These are phyloP conservation scores for Melanchra persicariae DNA, from an alignment of 2,888 invertebrate genomes.

Conservation along the genomic window DNA sequence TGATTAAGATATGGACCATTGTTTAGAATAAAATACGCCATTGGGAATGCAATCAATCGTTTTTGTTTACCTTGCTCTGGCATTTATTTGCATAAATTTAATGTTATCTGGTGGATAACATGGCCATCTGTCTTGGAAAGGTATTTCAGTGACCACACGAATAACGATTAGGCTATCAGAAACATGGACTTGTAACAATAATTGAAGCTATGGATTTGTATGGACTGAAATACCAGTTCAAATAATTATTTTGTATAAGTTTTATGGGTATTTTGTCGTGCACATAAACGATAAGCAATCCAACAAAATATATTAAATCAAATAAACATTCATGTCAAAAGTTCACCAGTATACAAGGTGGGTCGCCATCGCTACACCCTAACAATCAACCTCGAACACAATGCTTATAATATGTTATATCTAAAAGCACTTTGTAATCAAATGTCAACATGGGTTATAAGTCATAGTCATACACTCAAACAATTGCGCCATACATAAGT, in stretches of 20 bases:
- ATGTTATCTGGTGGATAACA: slow-evolving; percentile 51
- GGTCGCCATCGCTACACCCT: not conserved
- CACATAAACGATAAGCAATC: not conserved
- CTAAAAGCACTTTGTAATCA: slow-evolving; percentile 39
- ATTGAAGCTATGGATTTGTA: not conserved
- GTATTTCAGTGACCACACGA: slow-evolving; percentile 49
- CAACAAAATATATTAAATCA: slow-evolving; percentile 17
- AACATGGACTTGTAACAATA: not conserved
- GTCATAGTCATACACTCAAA: slow-evolving; percentile 47
- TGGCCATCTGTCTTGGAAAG: slow-evolving; percentile 46
- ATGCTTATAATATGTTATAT: slow-evolving; percentile 29
- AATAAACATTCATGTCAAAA: slow-evolving; percentile 22
- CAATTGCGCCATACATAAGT: slow-evolving; percentile 53
- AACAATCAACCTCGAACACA: slow-evolving; percentile 41
- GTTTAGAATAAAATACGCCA: slow-evolving; percentile 64
- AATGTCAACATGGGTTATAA: slow-evolving; percentile 61
- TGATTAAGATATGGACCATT: slow-evolving; percentile 67
- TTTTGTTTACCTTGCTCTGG: slow-evolving; percentile 60
- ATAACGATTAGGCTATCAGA: not conserved
- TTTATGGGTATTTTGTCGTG: not conserved
- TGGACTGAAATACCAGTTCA: not conserved
- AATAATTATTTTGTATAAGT: too few relatives aligned
- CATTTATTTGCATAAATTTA: slow-evolving; percentile 68
- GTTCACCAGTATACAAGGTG: slow-evolving; percentile 41
- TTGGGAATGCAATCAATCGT: slow-evolving; percentile 62